A percentile compares a stretch with the other conserved stretches of the same genome.
These are phyloP conservation scores for Centrocercus urophasianus DNA, from an alignment of 2,113 vertebrate species.

Conservation along the genomic window DNA sequence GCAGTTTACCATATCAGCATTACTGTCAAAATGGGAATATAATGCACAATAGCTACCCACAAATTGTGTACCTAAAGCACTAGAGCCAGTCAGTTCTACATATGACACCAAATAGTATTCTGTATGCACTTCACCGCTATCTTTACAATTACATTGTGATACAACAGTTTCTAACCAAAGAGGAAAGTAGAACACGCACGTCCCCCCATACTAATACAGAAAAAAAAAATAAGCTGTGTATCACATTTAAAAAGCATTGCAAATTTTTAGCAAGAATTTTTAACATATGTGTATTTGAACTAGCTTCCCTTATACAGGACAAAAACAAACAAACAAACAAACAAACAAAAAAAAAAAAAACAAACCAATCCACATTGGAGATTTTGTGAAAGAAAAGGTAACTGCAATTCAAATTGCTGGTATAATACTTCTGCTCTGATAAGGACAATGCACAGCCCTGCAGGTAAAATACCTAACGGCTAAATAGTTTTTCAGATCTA, in stretches of 20 bases:
- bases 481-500: background rate
- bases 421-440: background rate
- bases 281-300: background rate
- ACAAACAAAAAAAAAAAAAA: background rate
- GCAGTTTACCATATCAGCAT: background rate
- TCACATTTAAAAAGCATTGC: background rate
- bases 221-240: background rate
- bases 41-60: background rate
- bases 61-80: background rate
- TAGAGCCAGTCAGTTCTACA: background rate
- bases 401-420: background rate
- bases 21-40: background rate
- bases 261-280: background rate
- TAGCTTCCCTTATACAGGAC: background rate
- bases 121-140: background rate
- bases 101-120: background rate
- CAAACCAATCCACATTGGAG: background rate
- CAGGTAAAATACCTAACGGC: background rate
- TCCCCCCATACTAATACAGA: rapidly evolving
- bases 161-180: background rate
- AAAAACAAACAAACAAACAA: background rate
- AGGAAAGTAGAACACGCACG: background rate
- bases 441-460: background rate
- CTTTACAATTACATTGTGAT: background rate
- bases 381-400: background rate